Evolutionary conservation across 2,888 invertebrate genomes (phyloP), one percentile per base, ranked within the genome.

Genomic region (Papilio elwesi): DNA sequence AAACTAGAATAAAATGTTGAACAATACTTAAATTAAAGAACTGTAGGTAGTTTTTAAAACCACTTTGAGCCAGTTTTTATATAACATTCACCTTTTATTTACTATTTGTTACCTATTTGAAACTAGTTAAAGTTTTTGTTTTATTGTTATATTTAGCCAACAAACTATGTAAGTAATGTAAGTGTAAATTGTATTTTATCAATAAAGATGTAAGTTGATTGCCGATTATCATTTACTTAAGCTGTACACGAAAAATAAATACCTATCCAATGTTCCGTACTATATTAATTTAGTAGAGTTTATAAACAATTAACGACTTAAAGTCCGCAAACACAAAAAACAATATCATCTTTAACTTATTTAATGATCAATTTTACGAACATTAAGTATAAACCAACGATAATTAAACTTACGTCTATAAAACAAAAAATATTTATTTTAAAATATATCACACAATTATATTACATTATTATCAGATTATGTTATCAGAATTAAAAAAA

Each of bases 391-490:
- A 66, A 51, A 57, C 16, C 8, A 16, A 59, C 47, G 36, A 71
- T 66, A 71, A 65, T 53, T 71, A 66, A 66, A 57, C 49, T 66
- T 67, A 71, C 8, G 47, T 53, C 13, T 51, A 52, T 16, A 15
- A 67, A 62, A 63, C 51, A 47, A 71, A 43, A 43, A 53, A 51
- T 67, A 67, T 62, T 62, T 47, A 59, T 57, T 26, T 71, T 59
- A 71, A 67, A 71, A 67, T 67, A 67, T 71, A 71, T 71, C 71
- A 71, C 71, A 71, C 71, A 71, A 43, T 65, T 71, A 36, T 59
- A 66, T 66, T 70, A 53, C 53, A 64, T 70, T 70, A n/a, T n/a
- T n/a, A n/a, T n/a, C n/a, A n/a, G n/a, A n/a, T n/a, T n/a, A n/a
- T n/a, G n/a, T n/a, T n/a, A n/a, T n/a, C n/a, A n/a, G n/a, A n/a